Base-by-base conservation (phyloP, 1,140 invertebrate genomes). In the Drosophila virilis region DNA sequence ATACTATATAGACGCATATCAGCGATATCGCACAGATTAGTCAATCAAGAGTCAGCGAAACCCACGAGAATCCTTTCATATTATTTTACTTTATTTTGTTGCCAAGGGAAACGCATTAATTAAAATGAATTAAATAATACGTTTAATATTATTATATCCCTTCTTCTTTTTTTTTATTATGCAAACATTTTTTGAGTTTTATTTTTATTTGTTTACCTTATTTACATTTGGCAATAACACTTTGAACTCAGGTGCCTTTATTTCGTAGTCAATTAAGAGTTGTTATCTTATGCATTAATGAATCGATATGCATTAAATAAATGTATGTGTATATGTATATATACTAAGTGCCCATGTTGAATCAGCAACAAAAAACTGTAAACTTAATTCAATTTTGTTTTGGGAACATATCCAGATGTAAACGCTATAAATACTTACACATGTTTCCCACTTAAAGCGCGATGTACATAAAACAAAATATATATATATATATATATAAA, bases 161-260 rank as follows among this genome's bases (percentile, higher is more conserved):
- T 43, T 17, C 38, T 57, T 12, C 64, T 32, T 17, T 42, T 42
- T 58, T 15, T 61, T 38, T 48, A 66, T 13, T 9, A 22, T 35
- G 58, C 40, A 40, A 37, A 62, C 12, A 32, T 59, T 68, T 68
- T 84, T 78, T 78, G 42, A 86, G 48, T 86, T 79, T 72, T 40
- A 52, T 33, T 72, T 75, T 71, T 54, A 60, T 77, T 59, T 67
- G 61, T 57, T 74, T 74, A 74, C 51, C 66, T 80, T 67, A 55
- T 55, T 70, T 69, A 68, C 50, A 54, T 61, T 84, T 80, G 81
- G 80, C 77, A 84, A 84, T 84, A 85, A 85, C 82, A 85, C 62
- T 86, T 85, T 85, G 81, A 90, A 90, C 85, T 90, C 85, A 90
- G 85, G 85, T 90, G 86, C 86, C 86, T 90, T 90, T 85, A 80